Evolutionary conservation across 2,113 vertebrate species (phyloP).

Genomic region (Benitochromis conjunctus): DNA sequence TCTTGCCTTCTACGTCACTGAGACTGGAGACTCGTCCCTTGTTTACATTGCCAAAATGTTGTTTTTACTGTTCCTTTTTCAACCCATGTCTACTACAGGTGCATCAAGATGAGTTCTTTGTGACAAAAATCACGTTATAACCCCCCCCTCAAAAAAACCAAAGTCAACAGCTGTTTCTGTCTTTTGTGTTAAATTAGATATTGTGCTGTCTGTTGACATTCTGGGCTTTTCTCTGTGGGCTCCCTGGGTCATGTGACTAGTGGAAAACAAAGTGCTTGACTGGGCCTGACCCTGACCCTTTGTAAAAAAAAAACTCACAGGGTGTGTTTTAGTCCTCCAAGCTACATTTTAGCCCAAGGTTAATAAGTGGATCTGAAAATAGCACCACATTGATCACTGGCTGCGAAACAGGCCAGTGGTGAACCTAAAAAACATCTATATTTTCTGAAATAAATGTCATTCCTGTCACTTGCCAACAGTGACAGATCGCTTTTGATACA

Average conservation of each 20-base stretch:
- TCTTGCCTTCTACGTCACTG: not conserved
- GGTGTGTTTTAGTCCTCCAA: not conserved
- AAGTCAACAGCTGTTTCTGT: not conserved
- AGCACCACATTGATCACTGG: constrained; percentile 15
- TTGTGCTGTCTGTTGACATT: not conserved
- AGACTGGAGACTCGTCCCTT: not conserved
- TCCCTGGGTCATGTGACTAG: not conserved
- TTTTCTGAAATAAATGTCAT: not conserved
- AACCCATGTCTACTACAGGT: not conserved
- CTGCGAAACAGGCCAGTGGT: not conserved
- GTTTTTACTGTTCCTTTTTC: not conserved
- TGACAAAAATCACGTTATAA: not conserved
- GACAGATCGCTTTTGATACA: not conserved
- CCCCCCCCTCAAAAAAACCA: not conserved
- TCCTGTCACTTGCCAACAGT: not conserved
- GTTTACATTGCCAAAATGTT: not conserved
- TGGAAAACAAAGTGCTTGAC: constrained; percentile 9
- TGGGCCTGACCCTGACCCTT: constrained; percentile 18
- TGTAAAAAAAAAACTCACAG: constrained; percentile 7
- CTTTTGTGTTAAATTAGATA: not conserved
- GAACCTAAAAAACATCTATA: not conserved
- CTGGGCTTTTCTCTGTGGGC: not conserved
- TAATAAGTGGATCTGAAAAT: constrained; percentile 54
- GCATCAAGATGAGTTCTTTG: not conserved
- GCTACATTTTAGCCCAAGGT: constrained; percentile 11